Evolutionary conservation across 64 coral and sea anemone species (phyloP).

Genomic region (Anthopleura sola): DNA sequence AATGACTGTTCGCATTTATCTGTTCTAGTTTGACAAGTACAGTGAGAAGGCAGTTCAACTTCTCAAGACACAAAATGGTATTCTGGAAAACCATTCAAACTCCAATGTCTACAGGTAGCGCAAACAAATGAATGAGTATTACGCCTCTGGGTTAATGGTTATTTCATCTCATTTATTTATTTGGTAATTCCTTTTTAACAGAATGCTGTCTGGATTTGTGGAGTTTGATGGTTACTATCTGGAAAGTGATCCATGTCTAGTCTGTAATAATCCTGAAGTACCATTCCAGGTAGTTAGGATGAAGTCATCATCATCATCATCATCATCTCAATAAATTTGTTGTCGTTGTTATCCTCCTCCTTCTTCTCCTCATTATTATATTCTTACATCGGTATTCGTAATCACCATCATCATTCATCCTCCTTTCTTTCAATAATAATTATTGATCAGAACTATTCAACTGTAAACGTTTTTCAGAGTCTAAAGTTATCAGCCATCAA

Average conservation of each 20-base stretch:
- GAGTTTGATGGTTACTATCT: conserved; percentile 99
- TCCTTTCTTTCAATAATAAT: too few species aligned
- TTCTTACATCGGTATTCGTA: not conserved
- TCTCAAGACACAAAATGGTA: conserved; percentile 85
- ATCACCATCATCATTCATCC: not conserved
- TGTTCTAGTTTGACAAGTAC: conserved; percentile 70
- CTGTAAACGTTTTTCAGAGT: conserved; percentile 41
- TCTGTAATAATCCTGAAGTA: conserved; percentile 98
- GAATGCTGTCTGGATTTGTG: conserved; percentile 93
- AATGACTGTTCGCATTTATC: not conserved
- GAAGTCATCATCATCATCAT: not conserved
- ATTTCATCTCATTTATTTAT: not conserved
- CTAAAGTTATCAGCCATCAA: conserved; percentile 93
- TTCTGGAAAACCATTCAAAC: conserved; percentile 91
- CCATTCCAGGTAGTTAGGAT: conserved; percentile 61
- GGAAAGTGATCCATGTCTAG: conserved; percentile 98
- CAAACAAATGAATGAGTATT: too few species aligned
- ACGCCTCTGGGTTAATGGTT: not conserved
- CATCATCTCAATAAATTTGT: too few species aligned
- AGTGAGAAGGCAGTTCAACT: conserved; percentile 89
- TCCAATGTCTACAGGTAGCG: conserved; percentile 99
- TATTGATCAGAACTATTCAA: not conserved
- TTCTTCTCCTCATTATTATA: too few species aligned
- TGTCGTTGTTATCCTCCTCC: not conserved
- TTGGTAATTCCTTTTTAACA: conserved; percentile 14